Evolutionary conservation across 2,113 vertebrate genomes (phyloP).

Genomic region (Nannobrachium achirus): DNA sequence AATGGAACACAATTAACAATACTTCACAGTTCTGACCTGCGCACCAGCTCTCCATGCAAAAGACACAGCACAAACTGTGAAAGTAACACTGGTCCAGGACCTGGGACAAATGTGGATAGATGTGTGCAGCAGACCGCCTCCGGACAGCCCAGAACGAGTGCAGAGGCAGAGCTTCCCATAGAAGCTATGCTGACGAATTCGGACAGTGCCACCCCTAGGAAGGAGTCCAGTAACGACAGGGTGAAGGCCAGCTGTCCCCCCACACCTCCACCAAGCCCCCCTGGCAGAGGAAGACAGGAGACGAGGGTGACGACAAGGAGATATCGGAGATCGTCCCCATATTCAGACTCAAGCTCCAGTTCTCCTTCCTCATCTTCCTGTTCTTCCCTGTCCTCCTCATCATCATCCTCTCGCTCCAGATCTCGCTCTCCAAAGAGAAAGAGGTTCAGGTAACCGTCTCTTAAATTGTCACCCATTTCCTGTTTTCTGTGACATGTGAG

Average conservation of each 20-base stretch:
- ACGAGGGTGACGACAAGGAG: conserved; percentile 72
- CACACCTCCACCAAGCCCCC: conserved; percentile 73
- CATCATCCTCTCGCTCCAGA: conserved; percentile 76
- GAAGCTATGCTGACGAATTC: conserved; percentile 11
- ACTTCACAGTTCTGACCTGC: neutral
- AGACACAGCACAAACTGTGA: conserved; percentile 2
- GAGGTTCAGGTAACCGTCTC: conserved; percentile 66
- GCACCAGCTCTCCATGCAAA: neutral
- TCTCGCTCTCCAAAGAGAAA: conserved; percentile 85
- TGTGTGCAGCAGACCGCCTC: neutral
- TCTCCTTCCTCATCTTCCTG: conserved; percentile 35
- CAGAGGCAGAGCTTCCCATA: conserved; percentile 4
- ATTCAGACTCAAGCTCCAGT: conserved; percentile 77
- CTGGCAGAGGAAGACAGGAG: conserved; percentile 50
- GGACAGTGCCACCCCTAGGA: conserved; percentile 1
- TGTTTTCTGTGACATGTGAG: no score
- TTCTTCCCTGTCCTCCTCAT: conserved; percentile 54
- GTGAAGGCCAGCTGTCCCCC: conserved; percentile 60
- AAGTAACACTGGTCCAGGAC: neutral
- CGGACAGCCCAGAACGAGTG: neutral
- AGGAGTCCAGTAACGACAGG: neutral
- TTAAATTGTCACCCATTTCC: neutral
- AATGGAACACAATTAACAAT: neutral
- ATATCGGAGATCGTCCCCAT: conserved; percentile 79
- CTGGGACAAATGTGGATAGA: neutral